A percentile compares a stretch with the other conserved stretches of the same genome.
Evolutionary conservation across 2,113 vertebrate species (phyloP).

Genomic region (Dipodomys ordii): DNA sequence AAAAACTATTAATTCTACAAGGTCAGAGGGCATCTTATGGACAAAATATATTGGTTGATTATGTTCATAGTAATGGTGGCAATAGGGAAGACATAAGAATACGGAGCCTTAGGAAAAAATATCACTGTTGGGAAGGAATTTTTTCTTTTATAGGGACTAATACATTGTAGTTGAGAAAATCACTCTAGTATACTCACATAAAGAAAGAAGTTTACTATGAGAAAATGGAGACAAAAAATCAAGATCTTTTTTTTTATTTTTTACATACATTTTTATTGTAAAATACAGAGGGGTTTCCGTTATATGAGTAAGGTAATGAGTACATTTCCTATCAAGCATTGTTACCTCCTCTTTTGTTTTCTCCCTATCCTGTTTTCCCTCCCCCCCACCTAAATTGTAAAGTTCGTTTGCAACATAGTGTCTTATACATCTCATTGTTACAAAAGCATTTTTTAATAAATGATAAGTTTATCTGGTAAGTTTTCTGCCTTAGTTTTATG

Average conservation of each 20-base stretch:
- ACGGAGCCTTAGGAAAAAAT: not conserved
- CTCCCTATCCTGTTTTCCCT: too few species aligned
- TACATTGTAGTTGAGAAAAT: slow-evolving; percentile 25
- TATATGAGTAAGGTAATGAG: too few species aligned
- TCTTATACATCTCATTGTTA: too few species aligned
- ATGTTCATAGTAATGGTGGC: slow-evolving; percentile 10
- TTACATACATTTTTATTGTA: too few species aligned
- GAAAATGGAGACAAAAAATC: slow-evolving; percentile 41
- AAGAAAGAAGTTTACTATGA: slow-evolving; percentile 51
- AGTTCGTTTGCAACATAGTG: too few species aligned
- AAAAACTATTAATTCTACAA: slow-evolving; percentile 60
- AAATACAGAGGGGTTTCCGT: too few species aligned
- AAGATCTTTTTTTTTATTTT: not conserved
- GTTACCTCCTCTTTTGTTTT: too few species aligned
- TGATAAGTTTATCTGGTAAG: too few species aligned
- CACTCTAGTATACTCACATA: slow-evolving; percentile 33
- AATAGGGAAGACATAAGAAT: not conserved
- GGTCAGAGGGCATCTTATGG: slow-evolving; percentile 47
- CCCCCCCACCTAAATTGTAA: too few species aligned
- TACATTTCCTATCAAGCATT: too few species aligned
- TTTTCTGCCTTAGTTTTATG: not conserved
- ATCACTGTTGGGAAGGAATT: not conserved
- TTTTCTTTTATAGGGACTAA: slow-evolving; percentile 17
- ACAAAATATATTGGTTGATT: slow-evolving; percentile 50
- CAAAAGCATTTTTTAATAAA: too few species aligned